Evolutionary conservation across 2,797 vertebrate genomes (phyloP), one percentile per base, ranked within the genome.

Genomic region (Zenarchopterus dispar): DNA sequence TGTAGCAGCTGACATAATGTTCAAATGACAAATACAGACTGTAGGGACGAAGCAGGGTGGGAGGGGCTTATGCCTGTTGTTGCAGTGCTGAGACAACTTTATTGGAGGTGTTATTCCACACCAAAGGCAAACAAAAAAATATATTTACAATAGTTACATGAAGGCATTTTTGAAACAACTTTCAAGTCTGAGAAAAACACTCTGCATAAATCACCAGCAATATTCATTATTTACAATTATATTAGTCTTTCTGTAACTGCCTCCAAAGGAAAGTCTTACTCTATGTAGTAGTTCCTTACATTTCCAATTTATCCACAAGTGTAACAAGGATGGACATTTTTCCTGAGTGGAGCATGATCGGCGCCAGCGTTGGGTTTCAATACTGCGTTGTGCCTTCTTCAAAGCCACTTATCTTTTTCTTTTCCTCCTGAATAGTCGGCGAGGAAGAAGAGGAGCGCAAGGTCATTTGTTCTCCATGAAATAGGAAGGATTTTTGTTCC

Each of bases 301-400:
- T 55, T 62, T 77, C 71, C 17, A 78, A 79, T 86, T 88, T 56
- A 18, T 49, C 79, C 63, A 73, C 44, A 84, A 76, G 64, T 23
- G 58, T 67, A 73, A 80, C 65, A 61, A 69, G 60, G 78, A 47
- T 64, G 21, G 44, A 54, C 62, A 67, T 44, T 75, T 84, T 91
- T 92, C 91, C 90, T 91, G 91, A 91, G 91, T 82, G 84, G 77
- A 88, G 73, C 70, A 53, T 44, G 72, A 82, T 77, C 80, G 80
- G 81, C 62, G 70, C 80, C 84, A 77, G 78, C 70, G 67, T 74
- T 16, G 1, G 46, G 23, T 50, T 75, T 71, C 75, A 89, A 89
- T 89, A 89, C 85, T 91, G 87, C 76, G 45, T 56, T 65, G 61
- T 84, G 80, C 69, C 70, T 41, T 23, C 70, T 41, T 75, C 46